Base-by-base conservation (phyloP, 2,113 vertebrate genomes). In the Peucedramus taeniatus region DNA sequence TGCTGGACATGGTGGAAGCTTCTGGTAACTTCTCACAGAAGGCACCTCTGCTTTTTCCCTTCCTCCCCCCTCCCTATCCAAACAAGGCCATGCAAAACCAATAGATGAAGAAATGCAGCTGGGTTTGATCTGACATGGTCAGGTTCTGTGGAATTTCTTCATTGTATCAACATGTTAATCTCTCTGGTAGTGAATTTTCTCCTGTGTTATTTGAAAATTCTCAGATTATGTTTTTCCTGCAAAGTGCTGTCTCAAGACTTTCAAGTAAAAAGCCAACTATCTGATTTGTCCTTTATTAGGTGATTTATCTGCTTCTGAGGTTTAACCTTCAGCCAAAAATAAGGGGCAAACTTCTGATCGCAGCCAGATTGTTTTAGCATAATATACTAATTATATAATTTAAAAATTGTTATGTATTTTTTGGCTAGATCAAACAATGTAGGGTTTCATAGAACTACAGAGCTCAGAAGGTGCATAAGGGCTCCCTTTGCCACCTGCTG, bases 391-490 rank as follows among this genome's bases (percentile, higher is more conserved):
- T 64, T 33, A 57, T 15, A 42, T 45, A 9, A 47, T 59, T 69
- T 9, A 0, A 31, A 82, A 68, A 64, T 4, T 12, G 18, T 4
- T 30, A 5, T 13, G 1, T 26, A 6, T 51, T 44, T 64, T 59
- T 35, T 30, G 3, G 2, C n/a, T 75, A 37, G 9, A 33, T 51
- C 42, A 64, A 85, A 51, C 50, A 15, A 4, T 7, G 2, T 28
- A 66, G 26, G 26, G 4, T 30, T 89, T 50, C 4, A 4, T 21
- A 27, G 50, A 61, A 40, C 12, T 11, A 1, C 3, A 37, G 27
- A 49, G 8, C 21, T 90, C 40, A 20, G 53, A 69, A 47, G 10
- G 18, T 49, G 17, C 45, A 13, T 60, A 49, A 68, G 12, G 53
- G 5, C 13, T 91, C 31, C 20, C 63, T 89, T 79, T 87, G 22